Evolutionary conservation across 2,888 invertebrate genomes (phyloP), one percentile per base, ranked within the genome.

Genomic region (Magallana nippona): DNA sequence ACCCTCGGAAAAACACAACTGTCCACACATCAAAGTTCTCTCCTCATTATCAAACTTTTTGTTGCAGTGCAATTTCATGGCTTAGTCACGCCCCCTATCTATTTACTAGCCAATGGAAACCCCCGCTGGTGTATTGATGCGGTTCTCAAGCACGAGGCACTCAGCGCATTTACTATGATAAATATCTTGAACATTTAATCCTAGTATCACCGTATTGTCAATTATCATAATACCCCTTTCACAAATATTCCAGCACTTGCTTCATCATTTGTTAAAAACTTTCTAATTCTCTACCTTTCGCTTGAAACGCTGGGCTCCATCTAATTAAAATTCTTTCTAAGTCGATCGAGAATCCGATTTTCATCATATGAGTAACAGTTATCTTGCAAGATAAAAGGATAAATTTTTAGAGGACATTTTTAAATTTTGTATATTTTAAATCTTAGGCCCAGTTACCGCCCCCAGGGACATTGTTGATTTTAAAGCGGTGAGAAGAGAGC

Each of bases 21-120:
- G 71, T 71, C 71, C 71, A 71, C 71, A 71, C 71, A 71, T 71
- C 71, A 71, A 71, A 71, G 71, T 71, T 71, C 71, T 71, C 27
- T 71, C 17, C 71, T 71, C 71, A 71, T 71, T 71, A 71, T 71
- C 71, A 71, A 71, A 71, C 71, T 71, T 71, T 71, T 71, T 71
- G 71, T 71, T 71, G 71, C 71, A 71, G 27, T 71, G 71, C 71
- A 71, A 71, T 71, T 71, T 71, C 71, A 71, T 71, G 11, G 71
- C 71, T 22, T 71, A 32, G 71, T 22, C 71, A 71, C 71, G 71
- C 71, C 71, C 71, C 71, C 71, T 71, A 71, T 71, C 71, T 71
- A 71, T 71, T 71, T 71, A 71, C 71, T 71, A 71, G 22, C 71
- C 71, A 71, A 71, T 71, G 71, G 71, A 11, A 22, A 32, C 10